Percentiles rank a stretch among this genome's conserved stretches.
Evolutionary conservation across 1,140 invertebrate species (phyloP).

Genomic region (Plutomurus gul): DNA sequence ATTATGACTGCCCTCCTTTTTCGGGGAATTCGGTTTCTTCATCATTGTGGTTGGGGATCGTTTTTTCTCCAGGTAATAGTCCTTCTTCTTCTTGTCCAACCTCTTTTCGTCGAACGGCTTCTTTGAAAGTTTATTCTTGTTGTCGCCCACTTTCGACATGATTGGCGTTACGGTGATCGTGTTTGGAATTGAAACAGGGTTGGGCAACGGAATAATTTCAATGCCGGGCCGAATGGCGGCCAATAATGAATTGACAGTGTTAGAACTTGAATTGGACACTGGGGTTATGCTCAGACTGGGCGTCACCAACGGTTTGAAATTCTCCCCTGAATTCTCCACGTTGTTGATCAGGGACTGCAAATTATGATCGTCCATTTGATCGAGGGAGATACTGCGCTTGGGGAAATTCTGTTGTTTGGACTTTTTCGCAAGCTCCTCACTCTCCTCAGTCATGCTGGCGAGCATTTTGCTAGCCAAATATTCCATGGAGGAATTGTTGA

Average conservation of each 20-base stretch:
- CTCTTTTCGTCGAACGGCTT: not conserved
- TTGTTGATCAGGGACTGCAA: slow-evolving; percentile 18
- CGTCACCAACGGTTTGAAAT: slow-evolving; percentile 61
- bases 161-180: slow-evolving; percentile 82
- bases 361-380: slow-evolving; percentile 24
- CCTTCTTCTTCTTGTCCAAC: slow-evolving; percentile 49
- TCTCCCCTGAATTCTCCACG: not conserved
- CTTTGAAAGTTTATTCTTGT: not conserved
- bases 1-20: not conserved
- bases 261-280: slow-evolving; percentile 63
- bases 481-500: slow-evolving; percentile 3
- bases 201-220: slow-evolving; percentile 75
- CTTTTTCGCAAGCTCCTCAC: not conserved
- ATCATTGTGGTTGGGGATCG: not conserved
- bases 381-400: slow-evolving; percentile 49
- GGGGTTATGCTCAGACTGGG: slow-evolving; percentile 80
- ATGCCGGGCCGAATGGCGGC: slow-evolving; percentile 72
- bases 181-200: slow-evolving; percentile 67
- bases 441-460: not conserved
- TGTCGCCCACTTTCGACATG: slow-evolving; percentile 58
- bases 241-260: slow-evolving; percentile 65
- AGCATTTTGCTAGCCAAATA: not conserved
- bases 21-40: not conserved
- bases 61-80: slow-evolving; percentile 39
- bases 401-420: slow-evolving; percentile 19